These are phyloP conservation scores for Talpa occidentalis DNA, from an alignment of 2,113 vertebrate genomes.

Conservation along the genomic window DNA sequence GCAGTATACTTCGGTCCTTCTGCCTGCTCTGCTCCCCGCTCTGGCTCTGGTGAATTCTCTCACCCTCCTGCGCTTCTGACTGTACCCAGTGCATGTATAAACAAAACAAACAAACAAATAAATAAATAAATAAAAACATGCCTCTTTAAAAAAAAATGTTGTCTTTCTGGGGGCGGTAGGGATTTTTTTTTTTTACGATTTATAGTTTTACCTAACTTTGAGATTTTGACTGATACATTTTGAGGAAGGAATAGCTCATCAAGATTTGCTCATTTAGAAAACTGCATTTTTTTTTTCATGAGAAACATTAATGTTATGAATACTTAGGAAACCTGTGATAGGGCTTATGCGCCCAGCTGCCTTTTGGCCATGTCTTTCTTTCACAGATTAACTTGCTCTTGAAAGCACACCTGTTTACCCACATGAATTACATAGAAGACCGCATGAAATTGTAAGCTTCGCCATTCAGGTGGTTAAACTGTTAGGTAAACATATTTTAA, in stretches of 20 bases:
- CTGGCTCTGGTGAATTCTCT: no score
- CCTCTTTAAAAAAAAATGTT: no score
- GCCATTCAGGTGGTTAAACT: neutral
- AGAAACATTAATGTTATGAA: neutral
- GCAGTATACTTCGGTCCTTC: no score
- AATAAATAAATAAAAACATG: no score
- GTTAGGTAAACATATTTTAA: neutral
- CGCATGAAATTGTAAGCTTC: neutral
- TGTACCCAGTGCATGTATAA: no score
- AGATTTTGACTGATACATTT: neutral
- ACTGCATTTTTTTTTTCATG: neutral
- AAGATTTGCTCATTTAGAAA: conserved; percentile 31
- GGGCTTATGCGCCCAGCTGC: neutral
- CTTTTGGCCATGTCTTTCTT: neutral
- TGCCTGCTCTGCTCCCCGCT: no score
- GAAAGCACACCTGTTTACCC: conserved; percentile 19
- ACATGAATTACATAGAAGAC: neutral
- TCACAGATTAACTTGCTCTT: neutral
- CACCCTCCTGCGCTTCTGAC: no score
- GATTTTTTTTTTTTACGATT: neutral
- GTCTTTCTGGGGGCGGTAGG: neutral
- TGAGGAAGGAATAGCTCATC: neutral
- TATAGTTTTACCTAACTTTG: conserved; percentile 19
- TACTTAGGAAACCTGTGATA: neutral
- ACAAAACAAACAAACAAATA: no score